Percentiles rank a stretch among this genome's conserved stretches.
phyloP scores from a whole-genome alignment of 1,140 invertebrate species.

The Ceratosolen solmsi region DNA sequence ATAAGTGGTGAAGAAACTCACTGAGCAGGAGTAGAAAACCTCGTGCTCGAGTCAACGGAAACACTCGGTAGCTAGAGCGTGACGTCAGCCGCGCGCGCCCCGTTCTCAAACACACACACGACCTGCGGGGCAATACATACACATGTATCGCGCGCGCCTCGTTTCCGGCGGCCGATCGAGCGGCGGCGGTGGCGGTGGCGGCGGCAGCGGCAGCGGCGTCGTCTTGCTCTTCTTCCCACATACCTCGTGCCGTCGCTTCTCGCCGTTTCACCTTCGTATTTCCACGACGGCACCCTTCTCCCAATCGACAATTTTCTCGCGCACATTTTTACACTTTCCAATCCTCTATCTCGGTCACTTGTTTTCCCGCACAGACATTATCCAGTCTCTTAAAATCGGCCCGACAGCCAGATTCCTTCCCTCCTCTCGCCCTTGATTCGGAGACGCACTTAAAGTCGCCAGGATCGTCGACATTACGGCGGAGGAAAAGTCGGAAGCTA shows the following conservation, averaged over 20 bases:
- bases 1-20: background rate
- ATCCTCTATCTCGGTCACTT: background rate
- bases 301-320: background rate
- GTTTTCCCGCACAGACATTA: background rate
- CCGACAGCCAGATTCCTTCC: background rate
- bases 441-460: background rate
- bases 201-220: slow-evolving; percentile 18
- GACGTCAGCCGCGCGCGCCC: slow-evolving; percentile 37
- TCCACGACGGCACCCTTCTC: background rate
- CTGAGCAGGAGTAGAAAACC: slow-evolving; percentile 27
- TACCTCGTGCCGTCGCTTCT: background rate
- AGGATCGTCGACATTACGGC: background rate
- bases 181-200: slow-evolving; percentile 24
- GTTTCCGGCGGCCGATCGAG: slow-evolving; percentile 47
- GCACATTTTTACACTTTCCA: background rate
- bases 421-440: background rate
- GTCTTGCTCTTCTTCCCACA: slow-evolving; percentile 32
- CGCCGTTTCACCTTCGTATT: background rate
- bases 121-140: background rate
- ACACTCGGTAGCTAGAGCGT: slow-evolving; percentile 42
- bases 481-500: background rate
- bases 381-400: background rate
- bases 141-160: slow-evolving; percentile 49
- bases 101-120: slow-evolving; percentile 23
- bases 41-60: slow-evolving; percentile 42